Evolutionary conservation across 2,888 invertebrate species (phyloP).

Genomic region (Eutolmus rufibarbis): DNA sequence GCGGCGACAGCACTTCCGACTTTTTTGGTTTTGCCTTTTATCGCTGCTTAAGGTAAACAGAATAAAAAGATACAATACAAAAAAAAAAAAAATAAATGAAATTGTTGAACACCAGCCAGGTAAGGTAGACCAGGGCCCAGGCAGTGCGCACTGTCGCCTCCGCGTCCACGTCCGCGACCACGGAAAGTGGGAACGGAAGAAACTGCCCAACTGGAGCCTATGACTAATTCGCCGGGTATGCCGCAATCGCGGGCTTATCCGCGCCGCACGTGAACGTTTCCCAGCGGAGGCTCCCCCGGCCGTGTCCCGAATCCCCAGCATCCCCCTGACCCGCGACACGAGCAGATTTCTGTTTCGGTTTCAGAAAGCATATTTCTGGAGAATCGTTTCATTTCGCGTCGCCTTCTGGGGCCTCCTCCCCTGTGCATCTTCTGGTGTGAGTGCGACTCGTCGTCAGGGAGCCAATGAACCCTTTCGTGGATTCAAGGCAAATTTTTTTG

Average conservation of each 20-base stretch:
- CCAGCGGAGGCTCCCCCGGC: background rate
- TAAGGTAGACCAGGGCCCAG: background rate
- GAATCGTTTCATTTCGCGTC: background rate
- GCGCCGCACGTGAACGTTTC: background rate
- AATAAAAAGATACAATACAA: background rate
- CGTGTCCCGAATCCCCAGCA: background rate
- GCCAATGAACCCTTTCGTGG: background rate
- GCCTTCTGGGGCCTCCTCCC: background rate
- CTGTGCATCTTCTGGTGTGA: background rate
- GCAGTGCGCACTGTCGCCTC: background rate
- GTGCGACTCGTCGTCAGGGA: background rate
- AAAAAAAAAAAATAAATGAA: background rate
- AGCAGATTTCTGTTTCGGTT: background rate
- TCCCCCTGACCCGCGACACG: background rate
- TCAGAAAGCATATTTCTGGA: background rate
- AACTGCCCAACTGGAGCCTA: background rate
- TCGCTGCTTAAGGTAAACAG: background rate
- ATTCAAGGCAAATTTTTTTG: background rate
- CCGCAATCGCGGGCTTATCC: background rate
- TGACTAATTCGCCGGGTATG: background rate
- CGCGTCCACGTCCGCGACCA: background rate
- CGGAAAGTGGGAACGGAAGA: background rate
- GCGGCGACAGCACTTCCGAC: slow-evolving; percentile 11
- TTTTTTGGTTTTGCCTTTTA: background rate
- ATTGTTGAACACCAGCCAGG: background rate